Evolutionary conservation across 2,113 vertebrate genomes (phyloP), one percentile per base, ranked within the genome.

Genomic region (Phyllostomus hastatus): DNA sequence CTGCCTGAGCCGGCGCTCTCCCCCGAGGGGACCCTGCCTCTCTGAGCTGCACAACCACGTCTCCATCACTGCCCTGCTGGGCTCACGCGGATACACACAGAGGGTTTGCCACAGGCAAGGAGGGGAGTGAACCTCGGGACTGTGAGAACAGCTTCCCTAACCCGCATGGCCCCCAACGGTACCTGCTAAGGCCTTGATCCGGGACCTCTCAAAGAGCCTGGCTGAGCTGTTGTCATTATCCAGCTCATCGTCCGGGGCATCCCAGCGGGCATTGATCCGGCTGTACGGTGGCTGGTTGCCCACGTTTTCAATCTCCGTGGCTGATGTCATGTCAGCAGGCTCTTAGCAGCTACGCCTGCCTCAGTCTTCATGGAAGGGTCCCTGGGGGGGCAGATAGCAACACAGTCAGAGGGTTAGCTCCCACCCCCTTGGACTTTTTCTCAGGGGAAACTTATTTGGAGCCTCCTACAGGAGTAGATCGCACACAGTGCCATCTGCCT

Each of bases 131-230:
- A 54, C 66, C n/a, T 69, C 6, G 1, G 69, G 54, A 64, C 2
- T 15, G 3, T 4, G 26, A 83, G 31, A 66, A 57, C 0, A 1
- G 17, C 70, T 84, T 66, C 76, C 80, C 76, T 59, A 64, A 52
- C 61, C 87, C 89, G 78, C 59, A 19, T 0, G 0, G 31, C 96
- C 88, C 97, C 88, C 38, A 4, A 19, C 5, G 67, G 19, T 98
- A 99, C 99, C 99, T 99, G 99, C 99, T 64, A 99, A 98, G 70
- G 99, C 99, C 98, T 99, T 99, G 99, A 99, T 99, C 98, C 99
- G 99, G 52, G 99, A 99, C 97, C 99, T 99, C 98, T 99, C 99
- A 1, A 99, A 99, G 90, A 99, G 99, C 75, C 99, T 98, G 0
- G 99, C 99, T 0, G 99, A 99, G 99, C 99, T 99, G 99, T 99